A percentile compares a stretch with the other conserved stretches of the same genome.
Evolutionary conservation across 2,797 vertebrate genomes (phyloP).

Genomic region (Hyperoplus immaculatus): DNA sequence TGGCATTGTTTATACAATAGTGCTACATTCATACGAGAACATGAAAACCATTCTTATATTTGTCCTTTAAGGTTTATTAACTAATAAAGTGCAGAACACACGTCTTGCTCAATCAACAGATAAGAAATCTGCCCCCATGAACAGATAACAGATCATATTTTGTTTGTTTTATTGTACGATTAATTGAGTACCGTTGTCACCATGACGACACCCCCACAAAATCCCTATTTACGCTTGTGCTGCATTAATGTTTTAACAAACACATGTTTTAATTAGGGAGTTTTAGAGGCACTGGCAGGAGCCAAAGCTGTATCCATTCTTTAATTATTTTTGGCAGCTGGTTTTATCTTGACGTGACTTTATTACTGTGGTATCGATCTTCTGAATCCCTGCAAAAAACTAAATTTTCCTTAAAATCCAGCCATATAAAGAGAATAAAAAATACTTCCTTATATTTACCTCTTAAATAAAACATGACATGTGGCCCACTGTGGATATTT

Average conservation of each 20-base stretch:
- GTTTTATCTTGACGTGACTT: no score
- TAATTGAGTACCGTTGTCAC: background rate
- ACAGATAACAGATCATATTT: no score
- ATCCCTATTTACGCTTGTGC: background rate
- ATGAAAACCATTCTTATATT: background rate
- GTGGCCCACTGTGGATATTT: background rate
- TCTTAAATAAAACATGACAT: background rate
- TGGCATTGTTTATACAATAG: background rate
- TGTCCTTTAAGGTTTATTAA: background rate
- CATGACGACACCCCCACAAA: background rate
- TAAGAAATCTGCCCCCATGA: background rate
- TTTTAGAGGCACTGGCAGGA: background rate
- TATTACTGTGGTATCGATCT: background rate
- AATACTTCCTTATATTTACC: background rate
- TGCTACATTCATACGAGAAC: background rate
- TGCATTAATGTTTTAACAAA: background rate
- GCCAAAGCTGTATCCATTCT: background rate
- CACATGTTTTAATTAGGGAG: background rate
- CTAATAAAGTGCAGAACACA: no score
- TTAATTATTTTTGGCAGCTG: background rate
- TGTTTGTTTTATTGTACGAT: no score
- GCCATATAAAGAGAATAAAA: background rate
- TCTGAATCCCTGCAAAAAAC: background rate
- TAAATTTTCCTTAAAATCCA: background rate
- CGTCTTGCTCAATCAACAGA: no score